Evolutionary conservation across 2,888 invertebrate genomes (phyloP).

Genomic region (Drosophila pseudotalamancana): DNA sequence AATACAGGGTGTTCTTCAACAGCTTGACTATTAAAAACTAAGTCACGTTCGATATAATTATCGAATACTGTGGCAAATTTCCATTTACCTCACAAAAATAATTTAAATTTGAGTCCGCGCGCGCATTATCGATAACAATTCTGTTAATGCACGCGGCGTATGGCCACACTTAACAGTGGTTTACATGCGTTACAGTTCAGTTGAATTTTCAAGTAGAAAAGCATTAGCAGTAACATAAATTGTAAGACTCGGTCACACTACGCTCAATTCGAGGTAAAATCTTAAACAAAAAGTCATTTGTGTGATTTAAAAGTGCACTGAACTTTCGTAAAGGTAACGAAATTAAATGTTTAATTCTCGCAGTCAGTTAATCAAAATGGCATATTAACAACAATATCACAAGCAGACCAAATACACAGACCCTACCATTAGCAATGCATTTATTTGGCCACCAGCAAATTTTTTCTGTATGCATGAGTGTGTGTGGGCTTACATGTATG

Average conservation of each 20-base stretch:
- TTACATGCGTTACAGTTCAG: constrained; percentile 13
- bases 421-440: constrained; percentile 48
- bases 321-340: constrained; percentile 54
- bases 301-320: constrained; percentile 52
- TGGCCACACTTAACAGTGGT: constrained; percentile 15
- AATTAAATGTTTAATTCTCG: constrained; percentile 36
- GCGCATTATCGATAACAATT: constrained; percentile 17
- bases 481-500: constrained; percentile 41
- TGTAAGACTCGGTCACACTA: constrained; percentile 35
- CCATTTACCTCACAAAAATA: not conserved
- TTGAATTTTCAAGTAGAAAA: constrained; percentile 7
- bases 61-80: no score
- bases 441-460: constrained; percentile 52
- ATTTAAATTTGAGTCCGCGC: not conserved
- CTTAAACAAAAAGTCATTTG: constrained; percentile 58
- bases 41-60: not conserved
- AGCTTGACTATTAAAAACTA: not conserved
- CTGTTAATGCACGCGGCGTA: not conserved
- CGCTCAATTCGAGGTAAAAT: constrained; percentile 47
- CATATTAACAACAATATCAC: constrained; percentile 51
- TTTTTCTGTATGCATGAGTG: constrained; percentile 62
- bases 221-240: constrained; percentile 28
- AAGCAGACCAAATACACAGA: constrained; percentile 34
- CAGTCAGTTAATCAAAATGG: constrained; percentile 41
- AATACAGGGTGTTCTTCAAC: constrained; percentile 9